These are phyloP conservation scores for Grapholita molesta DNA, from an alignment of 1,140 invertebrate genomes.

Conservation along the genomic window DNA sequence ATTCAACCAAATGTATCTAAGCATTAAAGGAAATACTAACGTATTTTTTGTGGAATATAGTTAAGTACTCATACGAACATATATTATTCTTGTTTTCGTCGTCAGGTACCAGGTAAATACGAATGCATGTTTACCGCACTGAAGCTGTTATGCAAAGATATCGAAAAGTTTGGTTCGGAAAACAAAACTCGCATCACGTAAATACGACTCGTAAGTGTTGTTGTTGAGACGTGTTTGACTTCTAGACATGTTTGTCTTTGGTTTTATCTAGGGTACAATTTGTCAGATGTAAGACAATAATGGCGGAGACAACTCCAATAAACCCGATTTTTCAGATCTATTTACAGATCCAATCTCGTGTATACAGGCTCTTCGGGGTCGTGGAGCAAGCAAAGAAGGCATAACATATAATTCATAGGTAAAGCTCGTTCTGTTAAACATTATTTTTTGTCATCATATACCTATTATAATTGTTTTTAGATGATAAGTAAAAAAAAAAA, in stretches of 20 bases:
- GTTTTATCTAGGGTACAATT: neutral
- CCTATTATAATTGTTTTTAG: no score
- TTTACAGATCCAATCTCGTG: neutral
- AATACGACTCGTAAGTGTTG: constrained; percentile 29
- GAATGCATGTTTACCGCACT: constrained; percentile 41
- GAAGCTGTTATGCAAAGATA: constrained; percentile 63
- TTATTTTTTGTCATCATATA: no score
- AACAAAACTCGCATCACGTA: constrained; percentile 49
- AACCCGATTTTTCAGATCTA: neutral
- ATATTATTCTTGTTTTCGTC: neutral
- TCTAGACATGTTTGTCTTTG: constrained; percentile 7
- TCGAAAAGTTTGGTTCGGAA: constrained; percentile 54
- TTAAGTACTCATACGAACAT: no score
- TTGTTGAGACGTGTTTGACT: constrained; percentile 22
- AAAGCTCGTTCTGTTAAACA: no score
- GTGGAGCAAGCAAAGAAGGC: no score
- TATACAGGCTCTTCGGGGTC: no score
- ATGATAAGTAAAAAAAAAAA: no score
- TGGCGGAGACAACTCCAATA: neutral
- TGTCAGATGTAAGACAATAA: neutral
- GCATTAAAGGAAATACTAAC: no score
- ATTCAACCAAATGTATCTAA: constrained; percentile 28
- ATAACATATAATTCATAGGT: no score
- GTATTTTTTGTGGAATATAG: no score
- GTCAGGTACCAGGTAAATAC: neutral